Conservation (phyloP, 2,113 vertebrate species). For the Vombatus ursinus region DNA sequence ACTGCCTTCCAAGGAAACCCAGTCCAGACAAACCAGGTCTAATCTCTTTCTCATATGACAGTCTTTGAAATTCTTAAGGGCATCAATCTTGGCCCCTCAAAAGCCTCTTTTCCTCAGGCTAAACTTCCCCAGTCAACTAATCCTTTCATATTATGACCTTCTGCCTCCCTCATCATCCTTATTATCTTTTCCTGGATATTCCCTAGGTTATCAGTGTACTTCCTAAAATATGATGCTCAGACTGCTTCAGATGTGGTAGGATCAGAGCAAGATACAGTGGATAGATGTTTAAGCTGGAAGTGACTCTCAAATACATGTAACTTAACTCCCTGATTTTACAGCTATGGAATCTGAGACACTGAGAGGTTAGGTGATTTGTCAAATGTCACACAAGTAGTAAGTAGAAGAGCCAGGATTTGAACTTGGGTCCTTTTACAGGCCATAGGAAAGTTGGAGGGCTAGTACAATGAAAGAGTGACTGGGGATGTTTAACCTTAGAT, state of each 20-base stretch:
- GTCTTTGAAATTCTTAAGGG: neutral
- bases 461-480: neutral
- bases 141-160: neutral
- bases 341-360: neutral
- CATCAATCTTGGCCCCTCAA: neutral
- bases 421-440: neutral
- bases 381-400: neutral
- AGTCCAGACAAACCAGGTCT: neutral
- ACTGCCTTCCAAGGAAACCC: neutral
- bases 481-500: neutral
- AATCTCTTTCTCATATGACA: neutral
- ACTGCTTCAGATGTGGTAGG: neutral
- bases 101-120: neutral
- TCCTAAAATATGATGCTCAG: neutral
- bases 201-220: neutral
- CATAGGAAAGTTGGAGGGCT: neutral
- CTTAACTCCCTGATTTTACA: neutral
- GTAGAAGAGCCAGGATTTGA: neutral
- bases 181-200: neutral
- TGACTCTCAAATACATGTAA: neutral
- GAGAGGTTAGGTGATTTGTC: neutral
- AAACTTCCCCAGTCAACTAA: neutral
- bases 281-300: neutral
- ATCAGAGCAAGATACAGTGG: neutral
- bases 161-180: neutral